These are phyloP conservation scores for Hycleus cichorii DNA, from an alignment of 1,140 invertebrate species.

Conservation along the genomic window DNA sequence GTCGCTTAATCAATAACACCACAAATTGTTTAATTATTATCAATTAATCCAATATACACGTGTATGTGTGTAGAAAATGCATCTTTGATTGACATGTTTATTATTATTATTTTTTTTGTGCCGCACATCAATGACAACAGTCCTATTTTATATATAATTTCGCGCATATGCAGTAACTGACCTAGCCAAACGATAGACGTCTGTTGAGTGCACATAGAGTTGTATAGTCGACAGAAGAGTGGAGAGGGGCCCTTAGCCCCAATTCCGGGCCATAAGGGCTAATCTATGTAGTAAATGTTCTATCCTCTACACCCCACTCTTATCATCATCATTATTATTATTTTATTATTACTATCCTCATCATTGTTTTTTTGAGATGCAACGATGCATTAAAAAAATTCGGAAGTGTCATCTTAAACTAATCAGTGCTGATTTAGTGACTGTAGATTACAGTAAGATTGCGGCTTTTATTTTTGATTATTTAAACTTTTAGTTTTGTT, in stretches of 20 bases:
- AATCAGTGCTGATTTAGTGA: not conserved
- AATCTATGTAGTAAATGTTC: conserved; percentile 1
- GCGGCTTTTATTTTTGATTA: not conserved
- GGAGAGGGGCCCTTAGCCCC: conserved; percentile 33
- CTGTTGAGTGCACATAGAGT: conserved; percentile 28
- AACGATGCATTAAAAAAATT: not conserved
- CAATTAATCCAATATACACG: no score
- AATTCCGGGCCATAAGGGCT: conserved; percentile 34
- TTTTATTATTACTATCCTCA: conserved; percentile 6
- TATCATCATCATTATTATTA: no score
- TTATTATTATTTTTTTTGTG: no score
- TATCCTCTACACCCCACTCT: no score
- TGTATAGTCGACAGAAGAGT: conserved; percentile 12
- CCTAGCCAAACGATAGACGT: conserved; percentile 31
- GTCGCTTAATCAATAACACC: no score
- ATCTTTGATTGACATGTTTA: no score
- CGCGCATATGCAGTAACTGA: conserved; percentile 40
- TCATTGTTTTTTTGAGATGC: conserved; percentile 13
- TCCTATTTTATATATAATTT: not conserved
- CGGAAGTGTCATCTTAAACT: no score
- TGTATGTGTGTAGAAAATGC: no score
- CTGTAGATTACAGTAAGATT: no score
- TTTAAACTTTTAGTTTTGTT: not conserved
- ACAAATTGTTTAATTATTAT: no score
- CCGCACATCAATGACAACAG: not conserved